Conservation (phyloP, 2,888 invertebrate species). For the Metellina segmentata region DNA sequence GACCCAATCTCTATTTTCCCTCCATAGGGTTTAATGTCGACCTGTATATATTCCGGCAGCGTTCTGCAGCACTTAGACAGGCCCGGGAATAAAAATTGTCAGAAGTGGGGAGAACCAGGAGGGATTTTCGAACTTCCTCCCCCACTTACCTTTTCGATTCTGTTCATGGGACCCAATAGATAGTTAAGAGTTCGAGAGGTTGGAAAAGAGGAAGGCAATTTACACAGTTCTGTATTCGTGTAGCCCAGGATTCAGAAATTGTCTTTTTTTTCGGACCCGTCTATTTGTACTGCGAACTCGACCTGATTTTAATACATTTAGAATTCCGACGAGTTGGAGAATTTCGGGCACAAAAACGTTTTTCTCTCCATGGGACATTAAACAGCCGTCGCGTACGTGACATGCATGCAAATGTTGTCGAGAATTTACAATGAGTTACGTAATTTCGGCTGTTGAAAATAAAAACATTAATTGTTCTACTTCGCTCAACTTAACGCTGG, state of each 20-base stretch:
- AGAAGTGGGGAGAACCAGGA: neutral
- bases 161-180: slow-evolving; percentile 22
- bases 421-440: no score
- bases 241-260: neutral
- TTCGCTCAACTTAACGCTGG: no score
- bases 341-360: neutral
- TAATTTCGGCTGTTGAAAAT: no score
- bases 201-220: slow-evolving; percentile 21
- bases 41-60: slow-evolving; percentile 69
- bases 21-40: slow-evolving; percentile 65
- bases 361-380: no score
- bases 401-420: no score
- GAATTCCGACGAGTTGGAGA: neutral
- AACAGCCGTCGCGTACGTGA: no score
- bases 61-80: slow-evolving; percentile 46
- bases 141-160: slow-evolving; percentile 16
- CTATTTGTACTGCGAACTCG: neutral
- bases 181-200: slow-evolving; percentile 25
- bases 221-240: neutral
- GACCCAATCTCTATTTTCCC: slow-evolving; percentile 63
- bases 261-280: neutral
- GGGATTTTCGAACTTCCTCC: neutral
- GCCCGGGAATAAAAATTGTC: slow-evolving; percentile 53
- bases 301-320: neutral
- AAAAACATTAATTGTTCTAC: no score